Evolutionary conservation across 2,113 vertebrate genomes (phyloP), one percentile per base, ranked within the genome.

Genomic region (Apodemus sylvaticus): DNA sequence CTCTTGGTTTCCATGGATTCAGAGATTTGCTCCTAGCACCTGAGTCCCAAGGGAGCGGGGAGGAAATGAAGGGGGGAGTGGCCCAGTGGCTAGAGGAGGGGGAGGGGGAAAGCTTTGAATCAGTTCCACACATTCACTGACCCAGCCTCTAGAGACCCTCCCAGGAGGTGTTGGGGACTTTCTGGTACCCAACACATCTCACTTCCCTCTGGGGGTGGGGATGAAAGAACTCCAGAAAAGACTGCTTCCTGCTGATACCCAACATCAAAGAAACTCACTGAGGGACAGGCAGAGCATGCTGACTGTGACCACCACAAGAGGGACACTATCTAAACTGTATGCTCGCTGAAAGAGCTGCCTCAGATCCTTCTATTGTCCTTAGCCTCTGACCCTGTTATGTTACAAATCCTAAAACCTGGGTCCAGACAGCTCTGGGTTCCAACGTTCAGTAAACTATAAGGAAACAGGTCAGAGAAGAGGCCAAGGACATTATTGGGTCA

Each of bases 1-100:
- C 87, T 96, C 78, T 12, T 83, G 97, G 98, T 98, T 98, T 97
- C 98, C 97, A 97, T 97, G 97, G 97, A 98, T 97, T 97, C 97
- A 9, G 73, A 97, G 3, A n/a, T 81, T 96, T 96, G 95, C 94
- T 97, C 90, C 0, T 0, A 78, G 86, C 95, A 93, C 51, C 0
- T 95, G 94, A 95, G 93, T 85, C 79, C 11, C 0, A 77, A 45
- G 93, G 60, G 39, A 90, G 64, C 36, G 90, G 90, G 70, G 77
- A 64, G 86, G 58, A 36, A 70, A 39, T 12, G 36, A 82, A 42
- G 22, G 90, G 22, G 26, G 90, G 71, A 34, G 85, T 16, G 24
- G 76, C 79, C 39, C 70, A 6, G 6, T 42, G 16, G 7, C n/a
- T 31, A 14, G 81, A 34, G 60, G 34, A 14, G 24, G 79, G 70